Evolutionary conservation across 1,140 invertebrate species (phyloP), one percentile per base, ranked within the genome.

Genomic region (Paraescarpia echinospica): DNA sequence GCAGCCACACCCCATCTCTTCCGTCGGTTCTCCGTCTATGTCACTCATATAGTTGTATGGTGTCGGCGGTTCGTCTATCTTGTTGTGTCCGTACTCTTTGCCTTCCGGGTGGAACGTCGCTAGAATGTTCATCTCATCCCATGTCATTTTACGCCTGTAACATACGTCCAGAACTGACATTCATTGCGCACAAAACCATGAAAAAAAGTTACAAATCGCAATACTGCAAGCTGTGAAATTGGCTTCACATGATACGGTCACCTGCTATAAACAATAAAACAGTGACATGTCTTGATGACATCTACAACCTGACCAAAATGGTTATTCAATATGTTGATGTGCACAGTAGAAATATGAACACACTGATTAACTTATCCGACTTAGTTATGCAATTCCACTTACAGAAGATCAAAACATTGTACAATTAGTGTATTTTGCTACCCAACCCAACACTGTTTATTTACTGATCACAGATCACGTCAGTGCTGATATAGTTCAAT

Each of bases 11-110:
- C n/a, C n/a, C 59, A 77, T 77, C 59, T 77, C 59, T 31, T 27
- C 90, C 14, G 90, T 34, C 18, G 95, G 96, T 93, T 98, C 97
- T 51, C 97, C 97, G 92, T 97, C 97, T 92, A 97, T 94, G 51
- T 97, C 97, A 90, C 97, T 97, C 94, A 97, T 97, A 94, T 98
- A 97, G 95, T 97, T 98, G 95, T 98, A 99, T 1, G 99, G 99
- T 18, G 99, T 99, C 98, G 77, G 99, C 14, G 96, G 95, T 96
- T 99, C 99, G 95, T 99, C 98, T 92, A 99, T 99, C 97, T 99
- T 99, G 98, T 99, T 99, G 95, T 99, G 98, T 18, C 99, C 99
- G 96, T 99, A 99, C 96, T 99, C 99, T 96, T 99, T 99, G 95
- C 99, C 99, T 41, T 98, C 96, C 89, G 99, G 99, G 97, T 99